Evolutionary conservation across 2,113 vertebrate species (phyloP).

Genomic region (Gnathonemus echidnorhynchus): DNA sequence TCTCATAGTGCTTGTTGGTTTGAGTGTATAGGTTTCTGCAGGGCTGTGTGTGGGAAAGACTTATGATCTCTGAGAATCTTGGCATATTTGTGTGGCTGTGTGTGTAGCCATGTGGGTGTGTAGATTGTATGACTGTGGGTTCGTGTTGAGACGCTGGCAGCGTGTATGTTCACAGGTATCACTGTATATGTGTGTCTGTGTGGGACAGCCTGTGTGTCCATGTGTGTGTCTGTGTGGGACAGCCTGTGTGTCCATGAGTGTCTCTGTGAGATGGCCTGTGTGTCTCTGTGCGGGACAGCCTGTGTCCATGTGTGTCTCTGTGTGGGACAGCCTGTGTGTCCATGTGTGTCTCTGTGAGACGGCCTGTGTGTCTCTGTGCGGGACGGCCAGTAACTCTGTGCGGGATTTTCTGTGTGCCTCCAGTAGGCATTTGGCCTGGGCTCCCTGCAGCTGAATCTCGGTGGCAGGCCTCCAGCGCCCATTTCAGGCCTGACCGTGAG

Average conservation of each 20-base stretch:
- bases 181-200: background rate
- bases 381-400: conserved; percentile 7
- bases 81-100: background rate
- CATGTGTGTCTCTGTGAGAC: background rate
- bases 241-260: background rate
- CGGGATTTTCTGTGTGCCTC: background rate
- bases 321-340: background rate
- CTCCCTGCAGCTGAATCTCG: conserved; percentile 42
- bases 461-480: conserved; percentile 37
- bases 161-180: background rate
- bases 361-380: background rate
- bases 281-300: background rate
- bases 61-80: background rate
- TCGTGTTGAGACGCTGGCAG: background rate
- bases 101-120: background rate
- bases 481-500: conserved; percentile 32
- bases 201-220: background rate
- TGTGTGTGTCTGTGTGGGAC: background rate
- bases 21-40: background rate
- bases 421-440: conserved; percentile 19
- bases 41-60: background rate
- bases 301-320: background rate
- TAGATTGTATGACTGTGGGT: background rate
- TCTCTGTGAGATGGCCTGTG: no score
- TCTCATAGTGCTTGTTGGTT: background rate